phyloP scores from a whole-genome alignment of 1,140 invertebrate species.

The Penaeus vannamei region DNA sequence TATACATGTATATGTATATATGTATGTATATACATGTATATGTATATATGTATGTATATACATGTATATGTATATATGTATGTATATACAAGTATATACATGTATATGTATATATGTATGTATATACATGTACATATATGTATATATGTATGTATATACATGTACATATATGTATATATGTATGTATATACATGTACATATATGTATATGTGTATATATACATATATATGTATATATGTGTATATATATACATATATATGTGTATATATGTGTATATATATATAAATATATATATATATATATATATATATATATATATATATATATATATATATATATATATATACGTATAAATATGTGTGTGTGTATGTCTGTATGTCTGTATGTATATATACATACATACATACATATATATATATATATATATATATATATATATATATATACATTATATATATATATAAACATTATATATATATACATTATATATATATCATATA shows the following conservation, averaged over 20 bases:
- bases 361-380: too few relatives aligned
- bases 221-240: neutral
- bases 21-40: constrained; percentile 16
- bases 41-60: constrained; percentile 1
- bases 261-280: too few relatives aligned
- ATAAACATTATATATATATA: too few relatives aligned
- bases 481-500: too few relatives aligned
- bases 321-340: too few relatives aligned
- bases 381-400: too few relatives aligned
- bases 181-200: constrained; percentile 16
- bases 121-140: neutral
- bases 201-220: constrained; percentile 13
- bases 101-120: constrained; percentile 6
- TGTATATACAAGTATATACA: constrained; percentile 10
- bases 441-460: too few relatives aligned
- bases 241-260: neutral
- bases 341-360: too few relatives aligned
- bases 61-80: constrained; percentile 10
- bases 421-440: constrained; percentile 10
- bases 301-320: too few relatives aligned
- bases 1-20: constrained; percentile 11
- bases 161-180: constrained; percentile 7
- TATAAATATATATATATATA: too few relatives aligned
- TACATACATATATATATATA: too few relatives aligned
- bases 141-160: neutral